phyloP scores from a whole-genome alignment of 2,888 invertebrate genomes.

The Aspidapion aeneum region DNA sequence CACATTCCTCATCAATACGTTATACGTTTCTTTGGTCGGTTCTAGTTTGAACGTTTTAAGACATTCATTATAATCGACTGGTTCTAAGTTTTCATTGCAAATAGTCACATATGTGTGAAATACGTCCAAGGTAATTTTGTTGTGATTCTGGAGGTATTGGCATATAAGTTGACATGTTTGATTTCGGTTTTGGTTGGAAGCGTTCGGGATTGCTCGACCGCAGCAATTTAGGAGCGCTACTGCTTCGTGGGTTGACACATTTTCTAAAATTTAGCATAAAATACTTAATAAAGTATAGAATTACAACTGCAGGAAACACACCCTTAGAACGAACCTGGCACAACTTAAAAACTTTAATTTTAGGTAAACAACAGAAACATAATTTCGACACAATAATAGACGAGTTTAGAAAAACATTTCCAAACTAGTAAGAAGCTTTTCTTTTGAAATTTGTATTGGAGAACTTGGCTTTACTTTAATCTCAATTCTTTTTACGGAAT shows the following conservation, averaged over 20 bases:
- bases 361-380: too few species aligned
- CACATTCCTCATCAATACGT: constrained; percentile 54
- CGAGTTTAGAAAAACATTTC: too few species aligned
- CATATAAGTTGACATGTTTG: constrained; percentile 54
- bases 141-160: constrained; percentile 49
- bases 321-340: too few species aligned
- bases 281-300: constrained; percentile 4
- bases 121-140: constrained; percentile 49
- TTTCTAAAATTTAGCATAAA: constrained; percentile 29
- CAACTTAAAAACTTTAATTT: too few species aligned
- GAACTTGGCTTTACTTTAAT: too few species aligned
- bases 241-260: constrained; percentile 47
- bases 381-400: too few species aligned
- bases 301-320: too few species aligned
- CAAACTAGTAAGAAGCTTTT: too few species aligned
- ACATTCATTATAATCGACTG: constrained; percentile 49
- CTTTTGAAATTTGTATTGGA: too few species aligned
- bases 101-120: constrained; percentile 57
- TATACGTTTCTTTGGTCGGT: constrained; percentile 54
- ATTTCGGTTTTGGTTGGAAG: constrained; percentile 49
- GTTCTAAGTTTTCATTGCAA: constrained; percentile 56
- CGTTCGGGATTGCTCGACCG: constrained; percentile 54
- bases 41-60: constrained; percentile 41
- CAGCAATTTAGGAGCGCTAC: constrained; percentile 55
- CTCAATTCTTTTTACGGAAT: too few species aligned